phyloP scores from a whole-genome alignment of 2,888 invertebrate genomes.

The Ichneumoninae sp. region DNA sequence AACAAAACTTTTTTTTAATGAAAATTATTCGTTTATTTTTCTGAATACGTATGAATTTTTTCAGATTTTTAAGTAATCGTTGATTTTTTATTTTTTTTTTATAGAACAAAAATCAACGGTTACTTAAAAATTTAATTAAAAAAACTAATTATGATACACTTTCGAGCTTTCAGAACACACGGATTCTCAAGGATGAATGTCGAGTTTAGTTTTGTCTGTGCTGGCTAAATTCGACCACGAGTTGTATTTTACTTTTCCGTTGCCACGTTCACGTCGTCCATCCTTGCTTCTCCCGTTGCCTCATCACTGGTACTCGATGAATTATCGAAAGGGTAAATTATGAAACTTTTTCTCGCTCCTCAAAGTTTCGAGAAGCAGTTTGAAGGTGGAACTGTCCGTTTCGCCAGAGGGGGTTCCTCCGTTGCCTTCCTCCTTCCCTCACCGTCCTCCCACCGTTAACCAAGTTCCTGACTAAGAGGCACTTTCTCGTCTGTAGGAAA shows the following conservation, averaged over 20 bases:
- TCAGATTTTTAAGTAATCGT: too few relatives aligned
- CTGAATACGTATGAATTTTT: too few relatives aligned
- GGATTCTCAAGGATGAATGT: conserved; percentile 1
- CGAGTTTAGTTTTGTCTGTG: background rate
- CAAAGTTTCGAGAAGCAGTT: conserved; percentile 43
- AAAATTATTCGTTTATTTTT: too few relatives aligned
- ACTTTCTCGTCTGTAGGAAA: conserved; percentile 56
- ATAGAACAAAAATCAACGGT: too few relatives aligned
- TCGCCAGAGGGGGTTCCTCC: conserved; percentile 19
- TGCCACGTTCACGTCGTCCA: background rate
- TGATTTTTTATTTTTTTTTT: too few relatives aligned
- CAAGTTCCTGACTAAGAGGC: conserved; percentile 62
- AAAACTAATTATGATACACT: too few relatives aligned
- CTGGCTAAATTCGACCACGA: background rate
- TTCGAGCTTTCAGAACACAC: background rate
- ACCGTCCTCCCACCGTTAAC: conserved; percentile 24
- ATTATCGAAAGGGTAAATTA: conserved; percentile 61
- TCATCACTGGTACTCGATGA: conserved; percentile 32
- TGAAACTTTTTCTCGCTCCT: conserved; percentile 59
- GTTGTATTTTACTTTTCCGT: conserved; percentile 18
- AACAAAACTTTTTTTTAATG: too few relatives aligned
- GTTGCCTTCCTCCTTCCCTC: conserved; percentile 25
- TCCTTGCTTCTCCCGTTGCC: conserved; percentile 15
- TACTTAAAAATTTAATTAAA: too few relatives aligned
- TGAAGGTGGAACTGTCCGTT: conserved; percentile 43